Conservation (phyloP, 2,888 invertebrate genomes). For the Phyto melanocephala region DNA sequence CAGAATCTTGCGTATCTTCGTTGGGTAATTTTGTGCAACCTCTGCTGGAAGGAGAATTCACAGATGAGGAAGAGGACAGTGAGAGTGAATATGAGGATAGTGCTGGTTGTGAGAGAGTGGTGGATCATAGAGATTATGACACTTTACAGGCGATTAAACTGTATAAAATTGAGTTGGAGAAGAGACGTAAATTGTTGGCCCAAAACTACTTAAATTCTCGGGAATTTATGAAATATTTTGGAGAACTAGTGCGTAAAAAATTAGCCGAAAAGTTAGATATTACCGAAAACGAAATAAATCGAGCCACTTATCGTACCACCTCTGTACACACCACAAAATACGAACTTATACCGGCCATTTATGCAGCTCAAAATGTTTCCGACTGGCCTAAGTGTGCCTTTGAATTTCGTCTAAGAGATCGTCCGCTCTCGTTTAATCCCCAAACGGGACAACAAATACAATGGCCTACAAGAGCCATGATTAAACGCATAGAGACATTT, state of each 20-base stretch:
- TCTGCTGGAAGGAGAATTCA: conserved; percentile 68
- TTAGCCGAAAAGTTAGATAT: conserved; percentile 82
- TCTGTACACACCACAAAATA: conserved; percentile 84
- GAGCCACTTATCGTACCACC: conserved; percentile 83
- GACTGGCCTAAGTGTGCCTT: conserved; percentile 87
- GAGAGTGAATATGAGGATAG: conserved; percentile 64
- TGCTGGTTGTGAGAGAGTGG: conserved; percentile 12
- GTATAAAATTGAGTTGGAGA: conserved; percentile 69
- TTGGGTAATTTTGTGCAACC: conserved; percentile 71
- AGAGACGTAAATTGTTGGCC: conserved; percentile 67
- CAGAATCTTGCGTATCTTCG: conserved; percentile 73
- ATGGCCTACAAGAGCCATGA: conserved; percentile 86
- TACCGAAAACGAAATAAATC: conserved; percentile 80
- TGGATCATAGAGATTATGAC: conserved; percentile 69
- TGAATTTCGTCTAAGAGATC: conserved; percentile 83
- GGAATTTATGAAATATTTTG: conserved; percentile 85
- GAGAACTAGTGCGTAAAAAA: conserved; percentile 81
- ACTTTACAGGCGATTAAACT: conserved; percentile 67
- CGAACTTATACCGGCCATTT: conserved; percentile 86
- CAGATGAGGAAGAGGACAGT: conserved; percentile 67
- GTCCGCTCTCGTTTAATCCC: conserved; percentile 81
- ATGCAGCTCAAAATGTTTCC: conserved; percentile 75
- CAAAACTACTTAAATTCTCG: conserved; percentile 81
- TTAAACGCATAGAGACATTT: conserved; percentile 83
- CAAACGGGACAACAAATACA: conserved; percentile 81